Percentiles rank a stretch among this genome's conserved stretches.
These are phyloP conservation scores for Vireo griseus DNA, from an alignment of 2,797 vertebrate species.

Conservation along the genomic window DNA sequence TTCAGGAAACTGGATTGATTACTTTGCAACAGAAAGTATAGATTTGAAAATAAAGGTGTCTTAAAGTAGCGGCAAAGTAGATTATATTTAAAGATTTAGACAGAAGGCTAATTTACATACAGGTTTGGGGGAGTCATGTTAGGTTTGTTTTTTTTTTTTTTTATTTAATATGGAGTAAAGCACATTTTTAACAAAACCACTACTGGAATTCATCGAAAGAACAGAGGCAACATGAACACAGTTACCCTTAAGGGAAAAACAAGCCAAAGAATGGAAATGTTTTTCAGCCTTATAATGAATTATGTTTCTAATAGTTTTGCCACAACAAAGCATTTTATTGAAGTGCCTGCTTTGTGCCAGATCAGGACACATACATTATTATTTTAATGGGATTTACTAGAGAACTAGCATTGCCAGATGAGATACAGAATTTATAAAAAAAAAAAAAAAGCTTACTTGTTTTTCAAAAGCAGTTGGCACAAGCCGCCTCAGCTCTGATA, in stretches of 20 bases:
- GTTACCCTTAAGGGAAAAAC: conserved; percentile 74
- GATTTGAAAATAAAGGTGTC: not conserved
- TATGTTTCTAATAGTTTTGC: conserved; percentile 79
- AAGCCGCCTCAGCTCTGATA: conserved; percentile 89
- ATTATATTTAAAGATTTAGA: not conserved
- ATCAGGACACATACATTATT: conserved; percentile 75
- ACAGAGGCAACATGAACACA: conserved; percentile 71
- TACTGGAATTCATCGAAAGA: conserved; percentile 72
- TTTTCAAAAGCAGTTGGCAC: conserved; percentile 94
- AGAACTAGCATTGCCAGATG: conserved; percentile 70
- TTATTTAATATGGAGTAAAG: not conserved
- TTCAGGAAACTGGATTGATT: not conserved
- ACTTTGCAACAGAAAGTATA: not conserved
- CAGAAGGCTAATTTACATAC: conserved; percentile 21
- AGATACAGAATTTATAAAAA: conserved; percentile 51
- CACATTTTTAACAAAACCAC: conserved; percentile 69
- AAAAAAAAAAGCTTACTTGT: conserved; percentile 80
- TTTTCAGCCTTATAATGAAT: conserved; percentile 78
- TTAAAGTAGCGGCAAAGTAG: not conserved
- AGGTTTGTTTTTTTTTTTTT: not conserved
- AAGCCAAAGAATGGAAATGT: conserved; percentile 78
- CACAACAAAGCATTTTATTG: conserved; percentile 83
- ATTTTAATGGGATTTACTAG: conserved; percentile 78
- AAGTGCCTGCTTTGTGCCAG: conserved; percentile 72
- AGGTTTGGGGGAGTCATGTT: not conserved